These are phyloP conservation scores for Agrochola macilenta DNA, from an alignment of 2,888 invertebrate genomes.

Conservation along the genomic window DNA sequence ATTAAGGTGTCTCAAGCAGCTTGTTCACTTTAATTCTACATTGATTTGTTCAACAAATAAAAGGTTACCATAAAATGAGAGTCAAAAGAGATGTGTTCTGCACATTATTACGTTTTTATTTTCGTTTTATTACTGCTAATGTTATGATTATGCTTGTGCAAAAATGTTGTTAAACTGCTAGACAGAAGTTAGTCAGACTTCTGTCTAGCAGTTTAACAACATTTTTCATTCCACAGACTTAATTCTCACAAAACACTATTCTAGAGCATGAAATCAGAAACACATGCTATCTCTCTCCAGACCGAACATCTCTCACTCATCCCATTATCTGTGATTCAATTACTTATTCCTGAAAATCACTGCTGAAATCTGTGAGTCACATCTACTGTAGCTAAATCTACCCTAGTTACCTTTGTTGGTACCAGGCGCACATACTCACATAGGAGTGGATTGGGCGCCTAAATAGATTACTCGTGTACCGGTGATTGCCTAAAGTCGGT, in stretches of 20 bases:
- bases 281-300: neutral
- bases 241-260: neutral
- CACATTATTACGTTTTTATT: neutral
- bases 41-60: neutral
- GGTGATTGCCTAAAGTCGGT: conserved; percentile 38
- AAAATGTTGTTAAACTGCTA: too few species aligned
- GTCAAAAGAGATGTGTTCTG: neutral
- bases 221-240: neutral
- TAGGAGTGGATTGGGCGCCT: conserved; percentile 48
- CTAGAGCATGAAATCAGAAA: neutral
- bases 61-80: neutral
- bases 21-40: neutral
- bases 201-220: neutral
- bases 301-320: conserved; percentile 4
- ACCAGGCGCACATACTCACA: conserved; percentile 42
- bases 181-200: neutral
- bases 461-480: conserved; percentile 53
- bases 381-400: conserved; percentile 18
- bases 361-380: conserved; percentile 16
- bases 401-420: conserved; percentile 13
- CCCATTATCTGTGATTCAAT: conserved; percentile 19
- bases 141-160: neutral
- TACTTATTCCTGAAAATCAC: conserved; percentile 16
- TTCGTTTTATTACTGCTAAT: neutral
- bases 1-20: neutral